Evolutionary conservation across 2,113 vertebrate species (phyloP).

Genomic region (Etheostoma spectabile): DNA sequence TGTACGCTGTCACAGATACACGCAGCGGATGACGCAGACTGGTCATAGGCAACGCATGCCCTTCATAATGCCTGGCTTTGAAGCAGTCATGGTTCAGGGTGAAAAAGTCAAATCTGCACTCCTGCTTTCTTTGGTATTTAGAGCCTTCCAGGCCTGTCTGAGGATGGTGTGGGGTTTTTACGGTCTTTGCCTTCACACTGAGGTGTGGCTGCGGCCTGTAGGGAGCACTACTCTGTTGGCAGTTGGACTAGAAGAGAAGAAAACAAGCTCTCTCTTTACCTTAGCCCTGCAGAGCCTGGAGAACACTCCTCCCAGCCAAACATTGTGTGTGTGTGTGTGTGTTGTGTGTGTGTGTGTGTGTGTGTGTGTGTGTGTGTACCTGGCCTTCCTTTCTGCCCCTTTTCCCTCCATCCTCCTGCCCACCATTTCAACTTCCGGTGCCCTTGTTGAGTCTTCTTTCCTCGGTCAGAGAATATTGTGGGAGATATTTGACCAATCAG

Average conservation of each 20-base stretch:
- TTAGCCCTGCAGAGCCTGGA: conserved; percentile 35
- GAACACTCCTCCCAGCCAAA: background rate
- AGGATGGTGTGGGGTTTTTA: conserved; percentile 11
- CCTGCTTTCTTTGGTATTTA: conserved; percentile 14
- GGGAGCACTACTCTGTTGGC: conserved; percentile 69
- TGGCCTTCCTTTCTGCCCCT: conserved; percentile 4
- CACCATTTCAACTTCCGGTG: conserved; percentile 14
- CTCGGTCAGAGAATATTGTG: conserved; percentile 3
- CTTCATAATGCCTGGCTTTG: conserved; percentile 7
- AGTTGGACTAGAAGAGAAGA: conserved; percentile 40
- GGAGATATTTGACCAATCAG: background rate
- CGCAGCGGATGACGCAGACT: background rate
- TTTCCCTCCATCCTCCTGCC: conserved; percentile 3
- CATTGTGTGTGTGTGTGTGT: conserved; percentile 14
- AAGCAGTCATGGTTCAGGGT: background rate
- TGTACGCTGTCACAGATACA: background rate
- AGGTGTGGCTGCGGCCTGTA: conserved; percentile 57
- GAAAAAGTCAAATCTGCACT: background rate
- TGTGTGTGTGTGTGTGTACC: conserved; percentile 24
- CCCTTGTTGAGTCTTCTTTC: conserved; percentile 19
- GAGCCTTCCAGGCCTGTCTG: conserved; percentile 2
- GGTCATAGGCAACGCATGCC: background rate
- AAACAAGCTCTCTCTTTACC: conserved; percentile 34
- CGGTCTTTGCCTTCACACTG: conserved; percentile 29
- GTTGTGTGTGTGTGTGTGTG: too few species aligned